phyloP scores from a whole-genome alignment of 2,888 invertebrate species.

The Bugulina stolonifera region DNA sequence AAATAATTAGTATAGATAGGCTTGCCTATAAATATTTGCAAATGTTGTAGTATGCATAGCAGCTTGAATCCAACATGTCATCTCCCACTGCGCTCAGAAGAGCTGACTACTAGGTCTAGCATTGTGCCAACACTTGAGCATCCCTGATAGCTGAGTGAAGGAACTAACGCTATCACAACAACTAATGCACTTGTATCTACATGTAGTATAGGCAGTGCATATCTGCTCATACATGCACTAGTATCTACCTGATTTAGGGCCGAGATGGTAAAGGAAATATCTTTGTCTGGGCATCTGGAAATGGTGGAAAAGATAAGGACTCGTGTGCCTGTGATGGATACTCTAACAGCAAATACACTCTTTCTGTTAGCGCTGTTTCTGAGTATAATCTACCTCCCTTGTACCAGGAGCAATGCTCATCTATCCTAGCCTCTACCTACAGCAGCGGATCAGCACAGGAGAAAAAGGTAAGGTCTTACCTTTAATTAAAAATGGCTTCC shows the following conservation, averaged over 20 bases:
- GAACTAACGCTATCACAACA: no score
- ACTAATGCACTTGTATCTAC: no score
- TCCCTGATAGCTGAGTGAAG: no score
- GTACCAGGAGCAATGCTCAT: slow-evolving; percentile 86
- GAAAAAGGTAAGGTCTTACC: slow-evolving; percentile 73
- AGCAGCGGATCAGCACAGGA: slow-evolving; percentile 79
- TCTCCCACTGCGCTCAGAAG: no score
- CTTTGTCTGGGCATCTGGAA: slow-evolving; percentile 55
- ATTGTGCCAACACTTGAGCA: no score
- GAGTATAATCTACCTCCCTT: slow-evolving; percentile 82
- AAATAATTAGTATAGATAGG: no score
- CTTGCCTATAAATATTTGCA: no score
- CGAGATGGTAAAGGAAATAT: slow-evolving; percentile 51
- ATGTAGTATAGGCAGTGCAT: no score
- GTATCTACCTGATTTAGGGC: slow-evolving; percentile 38
- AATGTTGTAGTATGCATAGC: no score
- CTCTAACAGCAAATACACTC: slow-evolving; percentile 96
- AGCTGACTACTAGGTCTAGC: no score
- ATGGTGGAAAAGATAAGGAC: slow-evolving; percentile 71
- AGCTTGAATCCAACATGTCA: no score
- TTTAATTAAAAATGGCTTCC: no score
- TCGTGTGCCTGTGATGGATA: slow-evolving; percentile 99
- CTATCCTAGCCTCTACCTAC: slow-evolving; percentile 80
- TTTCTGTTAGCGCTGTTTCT: slow-evolving; percentile 95
- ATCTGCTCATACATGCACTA: not conserved